Conservation (phyloP, 23 tunicate genomes). For the Oikopleura dioica region DNA sequence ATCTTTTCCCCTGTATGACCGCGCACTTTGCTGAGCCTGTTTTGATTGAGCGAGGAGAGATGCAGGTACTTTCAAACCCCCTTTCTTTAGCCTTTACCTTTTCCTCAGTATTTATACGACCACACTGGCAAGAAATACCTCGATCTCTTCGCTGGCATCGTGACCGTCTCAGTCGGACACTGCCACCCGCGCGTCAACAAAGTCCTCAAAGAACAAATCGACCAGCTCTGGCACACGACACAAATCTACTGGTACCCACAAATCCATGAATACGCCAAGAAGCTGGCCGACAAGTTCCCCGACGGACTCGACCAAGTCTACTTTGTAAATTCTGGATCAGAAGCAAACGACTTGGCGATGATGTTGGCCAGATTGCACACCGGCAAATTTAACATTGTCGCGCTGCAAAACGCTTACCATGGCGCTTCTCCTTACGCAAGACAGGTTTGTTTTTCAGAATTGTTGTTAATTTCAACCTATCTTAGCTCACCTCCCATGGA, state of each 20-base stretch:
- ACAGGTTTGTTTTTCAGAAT: constrained; percentile 18
- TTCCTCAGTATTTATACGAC: constrained; percentile 98
- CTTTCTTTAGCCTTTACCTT: too few relatives aligned
- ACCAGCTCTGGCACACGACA: constrained; percentile 78
- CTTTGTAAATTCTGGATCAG: constrained; percentile 92
- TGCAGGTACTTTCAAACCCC: too few relatives aligned
- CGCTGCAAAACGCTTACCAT: constrained; percentile 69
- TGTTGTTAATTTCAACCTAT: neutral
- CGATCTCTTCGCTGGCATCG: constrained; percentile 87
- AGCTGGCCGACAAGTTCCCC: constrained; percentile 52
- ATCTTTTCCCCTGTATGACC: constrained; percentile 11
- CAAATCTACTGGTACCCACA: constrained; percentile 38
- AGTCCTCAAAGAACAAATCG: constrained; percentile 28
- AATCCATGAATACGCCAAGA: constrained; percentile 67
- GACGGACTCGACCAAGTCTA: constrained; percentile 46
- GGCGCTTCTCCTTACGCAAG: constrained; percentile 77
- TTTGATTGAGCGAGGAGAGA: neutral
- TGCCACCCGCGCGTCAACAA: constrained; percentile 57
- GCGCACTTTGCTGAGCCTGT: neutral
- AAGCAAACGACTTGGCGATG: constrained; percentile 93
- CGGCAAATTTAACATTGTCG: constrained; percentile 44
- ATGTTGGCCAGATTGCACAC: constrained; percentile 51
- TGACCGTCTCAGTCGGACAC: constrained; percentile 83
- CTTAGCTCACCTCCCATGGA: neutral
- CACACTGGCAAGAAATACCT: constrained; percentile 54